Evolutionary conservation across 2,888 invertebrate species (phyloP), one percentile per base, ranked within the genome.

Genomic region (Tenthredo distinguenda): DNA sequence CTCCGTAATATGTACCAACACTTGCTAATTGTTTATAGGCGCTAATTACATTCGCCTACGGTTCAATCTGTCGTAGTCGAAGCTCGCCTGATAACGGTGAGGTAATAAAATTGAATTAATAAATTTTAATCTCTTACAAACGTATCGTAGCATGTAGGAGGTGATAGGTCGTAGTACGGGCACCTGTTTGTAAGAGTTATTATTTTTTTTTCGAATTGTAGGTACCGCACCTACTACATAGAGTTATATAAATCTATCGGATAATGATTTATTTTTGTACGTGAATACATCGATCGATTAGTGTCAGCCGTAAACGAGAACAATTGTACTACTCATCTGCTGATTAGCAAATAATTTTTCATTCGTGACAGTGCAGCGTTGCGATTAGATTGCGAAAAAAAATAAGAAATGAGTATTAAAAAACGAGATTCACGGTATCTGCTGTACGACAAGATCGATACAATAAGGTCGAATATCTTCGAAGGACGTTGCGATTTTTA

Each of bases 321-420:
- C 31, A 71, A 15, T 71, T 37, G 5, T 18, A n/a, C 2, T 18
- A 74, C 40, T 62, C 62, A 62, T 26, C 26, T 10, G 21, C 62
- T 26, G 62, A 74, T 31, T 74, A 7, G 43, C 26, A 37, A 74
- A 21, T 74, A 6, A 74, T 74, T 74, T 72, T 43, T 43, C 68
- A 71, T 15, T 34, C 43, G 72, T 77, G 84, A 71, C n/a, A 68
- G 74, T 47, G 12, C 47, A 15, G 47, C 47, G 72, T 68, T 76
- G n/a, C 50, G 84, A 37, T 77, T 85, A 85, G 85, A 85, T 82
- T 50, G 21, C 55, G 65, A 72, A 47, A 86, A 55, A 82, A 84
- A 86, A 77, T 74, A 34, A 72, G 76, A 74, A 62, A 72, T 10
- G 74, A 58, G 43, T 62, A 55, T 62, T 84, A 85, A 85, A 62